These are phyloP conservation scores for Temnothorax ravouxi DNA, from an alignment of 2,888 invertebrate species.

Conservation along the genomic window DNA sequence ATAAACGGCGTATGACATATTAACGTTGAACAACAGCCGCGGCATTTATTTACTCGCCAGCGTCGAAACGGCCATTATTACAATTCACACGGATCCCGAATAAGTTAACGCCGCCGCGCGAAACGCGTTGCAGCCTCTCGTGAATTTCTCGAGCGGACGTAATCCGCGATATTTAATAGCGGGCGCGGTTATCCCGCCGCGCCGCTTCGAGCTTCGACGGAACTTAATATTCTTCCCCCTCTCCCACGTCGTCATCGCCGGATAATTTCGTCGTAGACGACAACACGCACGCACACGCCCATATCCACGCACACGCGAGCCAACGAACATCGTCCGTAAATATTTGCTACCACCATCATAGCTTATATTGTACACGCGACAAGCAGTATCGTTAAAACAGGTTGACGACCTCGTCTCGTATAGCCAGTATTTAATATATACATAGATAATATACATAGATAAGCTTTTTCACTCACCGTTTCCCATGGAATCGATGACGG, in stretches of 20 bases:
- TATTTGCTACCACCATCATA: slow-evolving; percentile 59
- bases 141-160: slow-evolving; percentile 49
- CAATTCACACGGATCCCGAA: slow-evolving; percentile 28
- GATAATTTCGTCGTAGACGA: slow-evolving; percentile 48
- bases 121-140: not conserved
- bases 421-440: slow-evolving; percentile 44
- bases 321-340: slow-evolving; percentile 58
- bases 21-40: slow-evolving; percentile 39
- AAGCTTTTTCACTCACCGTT: slow-evolving; percentile 47
- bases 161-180: slow-evolving; percentile 53
- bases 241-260: slow-evolving; percentile 37
- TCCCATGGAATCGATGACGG: slow-evolving; percentile 22
- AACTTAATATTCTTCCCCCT: slow-evolving; percentile 52
- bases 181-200: slow-evolving; percentile 31
- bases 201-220: slow-evolving; percentile 47
- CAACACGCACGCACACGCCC: slow-evolving; percentile 30
- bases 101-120: slow-evolving; percentile 43
- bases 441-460: slow-evolving; percentile 39
- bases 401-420: slow-evolving; percentile 48
- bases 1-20: slow-evolving; percentile 42
- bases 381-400: slow-evolving; percentile 49
- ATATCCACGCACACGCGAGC: slow-evolving; percentile 15
- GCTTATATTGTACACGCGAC: slow-evolving; percentile 57
- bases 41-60: slow-evolving; percentile 36
- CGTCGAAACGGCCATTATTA: slow-evolving; percentile 37